These are phyloP conservation scores for Amphiura filiformis DNA, from an alignment of 35 echinoderm and acorn worm species.

Conservation along the genomic window DNA sequence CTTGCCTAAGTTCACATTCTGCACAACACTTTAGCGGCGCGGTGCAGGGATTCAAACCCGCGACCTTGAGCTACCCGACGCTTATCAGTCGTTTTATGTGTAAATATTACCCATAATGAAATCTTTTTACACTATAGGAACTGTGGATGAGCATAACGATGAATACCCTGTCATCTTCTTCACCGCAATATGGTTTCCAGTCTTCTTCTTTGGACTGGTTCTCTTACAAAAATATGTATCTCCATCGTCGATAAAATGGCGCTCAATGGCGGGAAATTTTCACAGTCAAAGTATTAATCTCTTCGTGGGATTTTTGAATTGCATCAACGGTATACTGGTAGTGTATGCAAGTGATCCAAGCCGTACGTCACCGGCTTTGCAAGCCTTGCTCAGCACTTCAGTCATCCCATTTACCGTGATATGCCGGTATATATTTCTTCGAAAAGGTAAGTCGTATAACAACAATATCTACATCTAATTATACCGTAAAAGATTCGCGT, in stretches of 20 bases:
- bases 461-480: no score
- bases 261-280: constrained; percentile 22
- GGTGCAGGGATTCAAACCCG: no score
- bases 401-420: constrained; percentile 89
- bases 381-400: constrained; percentile 77
- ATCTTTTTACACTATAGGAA: background rate
- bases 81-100: no score
- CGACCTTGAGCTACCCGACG: no score
- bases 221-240: constrained; percentile 51
- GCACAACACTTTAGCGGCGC: no score
- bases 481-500: no score
- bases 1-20: no score
- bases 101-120: no score
- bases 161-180: constrained; percentile 80
- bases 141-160: constrained; percentile 37
- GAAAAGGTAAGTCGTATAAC: constrained; percentile 77
- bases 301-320: constrained; percentile 59
- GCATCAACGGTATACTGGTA: constrained; percentile 74
- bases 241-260: constrained; percentile 26
- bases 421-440: constrained; percentile 65
- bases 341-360: constrained; percentile 80
- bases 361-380: constrained; percentile 65
- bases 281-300: constrained; percentile 1
- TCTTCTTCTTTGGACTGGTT: constrained; percentile 71
- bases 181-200: constrained; percentile 61